A percentile compares a stretch with the other conserved stretches of the same genome.
phyloP scores from a whole-genome alignment of 2,888 invertebrate species.

The Neoascia interrupta region DNA sequence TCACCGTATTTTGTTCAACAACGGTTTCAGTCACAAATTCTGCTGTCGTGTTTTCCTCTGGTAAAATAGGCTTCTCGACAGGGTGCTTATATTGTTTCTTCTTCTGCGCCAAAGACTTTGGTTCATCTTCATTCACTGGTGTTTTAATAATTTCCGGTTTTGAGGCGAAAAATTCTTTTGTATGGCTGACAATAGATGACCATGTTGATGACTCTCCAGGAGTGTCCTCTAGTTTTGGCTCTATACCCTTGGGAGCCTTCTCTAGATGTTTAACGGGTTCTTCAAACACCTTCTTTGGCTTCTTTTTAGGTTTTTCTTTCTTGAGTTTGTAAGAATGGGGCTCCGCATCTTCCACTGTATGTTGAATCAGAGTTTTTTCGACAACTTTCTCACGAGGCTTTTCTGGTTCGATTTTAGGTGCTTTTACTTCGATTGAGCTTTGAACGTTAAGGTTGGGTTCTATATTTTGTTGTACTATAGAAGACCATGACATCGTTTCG shows the following conservation, averaged over 20 bases:
- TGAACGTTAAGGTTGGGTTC: neutral
- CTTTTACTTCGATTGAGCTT: neutral
- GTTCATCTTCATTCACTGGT: neutral
- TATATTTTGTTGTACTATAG: constrained; percentile 42
- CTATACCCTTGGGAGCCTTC: no score
- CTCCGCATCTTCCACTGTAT: no score
- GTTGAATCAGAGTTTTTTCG: no score
- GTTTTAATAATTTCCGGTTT: neutral
- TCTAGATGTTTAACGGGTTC: neutral
- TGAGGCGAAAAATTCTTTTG: neutral
- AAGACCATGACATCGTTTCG: neutral
- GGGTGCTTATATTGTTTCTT: neutral
- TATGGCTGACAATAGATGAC: constrained; percentile 39
- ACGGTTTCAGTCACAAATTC: no score
- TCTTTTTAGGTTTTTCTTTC: constrained; percentile 7
- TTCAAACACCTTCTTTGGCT: neutral
- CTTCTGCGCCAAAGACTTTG: neutral
- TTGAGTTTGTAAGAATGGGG: constrained; percentile 2
- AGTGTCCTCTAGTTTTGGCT: neutral
- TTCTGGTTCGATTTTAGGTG: neutral
- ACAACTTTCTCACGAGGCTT: neutral
- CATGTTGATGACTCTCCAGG: neutral
- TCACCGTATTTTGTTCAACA: no score
- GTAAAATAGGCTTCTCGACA: neutral
- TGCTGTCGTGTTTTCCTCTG: neutral